Evolutionary conservation across 1,140 invertebrate genomes (phyloP).

Genomic region (Pseudomyrmex dendroicus): DNA sequence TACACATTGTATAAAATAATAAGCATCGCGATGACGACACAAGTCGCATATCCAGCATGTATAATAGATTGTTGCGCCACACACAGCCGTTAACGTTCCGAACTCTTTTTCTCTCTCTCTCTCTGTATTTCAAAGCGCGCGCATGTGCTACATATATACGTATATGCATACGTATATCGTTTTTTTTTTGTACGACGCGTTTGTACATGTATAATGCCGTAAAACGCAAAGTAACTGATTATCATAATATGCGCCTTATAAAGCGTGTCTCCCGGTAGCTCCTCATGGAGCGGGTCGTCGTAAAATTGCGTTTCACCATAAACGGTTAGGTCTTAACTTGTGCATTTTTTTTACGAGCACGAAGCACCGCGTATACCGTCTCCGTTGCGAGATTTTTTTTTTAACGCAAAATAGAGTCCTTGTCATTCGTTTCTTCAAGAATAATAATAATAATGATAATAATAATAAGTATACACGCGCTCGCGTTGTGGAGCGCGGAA

Average conservation of each 20-base stretch:
- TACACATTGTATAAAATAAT: constrained; percentile 49
- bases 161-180: neutral
- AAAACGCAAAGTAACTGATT: constrained; percentile 41
- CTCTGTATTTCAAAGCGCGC: neutral
- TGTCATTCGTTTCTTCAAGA: neutral
- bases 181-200: neutral
- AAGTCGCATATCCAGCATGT: constrained; percentile 3
- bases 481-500: too few relatives aligned
- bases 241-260: constrained; percentile 38
- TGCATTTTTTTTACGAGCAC: constrained; percentile 13
- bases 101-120: neutral
- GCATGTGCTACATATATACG: neutral
- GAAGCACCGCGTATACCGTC: neutral
- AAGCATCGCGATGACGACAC: constrained; percentile 27
- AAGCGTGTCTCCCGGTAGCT: constrained; percentile 26
- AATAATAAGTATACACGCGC: neutral
- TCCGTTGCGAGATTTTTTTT: neutral
- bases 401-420: constrained; percentile 11
- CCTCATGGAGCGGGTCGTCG: constrained; percentile 3
- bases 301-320: constrained; percentile 49
- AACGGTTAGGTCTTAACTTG: constrained; percentile 7
- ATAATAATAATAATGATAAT: constrained; percentile 5
- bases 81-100: neutral
- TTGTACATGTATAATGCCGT: constrained; percentile 1
- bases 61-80: constrained; percentile 37